These are phyloP conservation scores for Dicyrtomina minuta DNA, from an alignment of 2,888 invertebrate genomes.

Conservation along the genomic window DNA sequence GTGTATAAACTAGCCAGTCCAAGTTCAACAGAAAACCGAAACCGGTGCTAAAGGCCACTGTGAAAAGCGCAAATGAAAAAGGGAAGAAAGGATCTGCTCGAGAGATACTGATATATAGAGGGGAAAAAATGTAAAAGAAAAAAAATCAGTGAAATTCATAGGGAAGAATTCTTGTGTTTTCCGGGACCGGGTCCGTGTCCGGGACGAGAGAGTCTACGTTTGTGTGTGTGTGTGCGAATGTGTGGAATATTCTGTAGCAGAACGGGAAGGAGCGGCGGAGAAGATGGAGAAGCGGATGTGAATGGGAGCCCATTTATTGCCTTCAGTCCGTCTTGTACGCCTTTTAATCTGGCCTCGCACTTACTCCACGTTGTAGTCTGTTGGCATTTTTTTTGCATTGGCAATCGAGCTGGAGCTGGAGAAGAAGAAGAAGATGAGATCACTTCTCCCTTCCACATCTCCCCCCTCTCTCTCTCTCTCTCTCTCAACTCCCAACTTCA, in stretches of 20 bases:
- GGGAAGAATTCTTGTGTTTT: not conserved
- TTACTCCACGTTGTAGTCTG: too few species aligned
- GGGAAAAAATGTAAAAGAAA: not conserved
- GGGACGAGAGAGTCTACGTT: not conserved
- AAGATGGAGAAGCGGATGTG: not conserved
- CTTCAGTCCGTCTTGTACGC: conserved; percentile 26
- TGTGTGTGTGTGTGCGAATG: not conserved
- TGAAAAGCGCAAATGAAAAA: too few species aligned
- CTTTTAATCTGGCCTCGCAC: conserved; percentile 36
- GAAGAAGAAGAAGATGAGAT: too few species aligned
- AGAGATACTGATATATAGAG: too few species aligned
- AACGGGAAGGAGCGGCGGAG: not conserved
- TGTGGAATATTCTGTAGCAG: not conserved
- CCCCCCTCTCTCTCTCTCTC: not conserved
- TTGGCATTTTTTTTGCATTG: too few species aligned
- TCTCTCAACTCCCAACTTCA: conserved; percentile 14
- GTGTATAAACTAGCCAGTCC: too few species aligned
- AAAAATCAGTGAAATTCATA: not conserved
- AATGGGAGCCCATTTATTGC: conserved; percentile 28
- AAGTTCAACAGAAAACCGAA: too few species aligned
- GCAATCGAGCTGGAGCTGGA: too few species aligned
- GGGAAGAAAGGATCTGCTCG: too few species aligned
- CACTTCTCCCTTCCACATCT: conserved; percentile 11
- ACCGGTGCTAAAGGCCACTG: too few species aligned
- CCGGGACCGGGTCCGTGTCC: too few species aligned